Evolutionary conservation across 2,797 vertebrate genomes (phyloP), one percentile per base, ranked within the genome.

Genomic region (Picus viridis): DNA sequence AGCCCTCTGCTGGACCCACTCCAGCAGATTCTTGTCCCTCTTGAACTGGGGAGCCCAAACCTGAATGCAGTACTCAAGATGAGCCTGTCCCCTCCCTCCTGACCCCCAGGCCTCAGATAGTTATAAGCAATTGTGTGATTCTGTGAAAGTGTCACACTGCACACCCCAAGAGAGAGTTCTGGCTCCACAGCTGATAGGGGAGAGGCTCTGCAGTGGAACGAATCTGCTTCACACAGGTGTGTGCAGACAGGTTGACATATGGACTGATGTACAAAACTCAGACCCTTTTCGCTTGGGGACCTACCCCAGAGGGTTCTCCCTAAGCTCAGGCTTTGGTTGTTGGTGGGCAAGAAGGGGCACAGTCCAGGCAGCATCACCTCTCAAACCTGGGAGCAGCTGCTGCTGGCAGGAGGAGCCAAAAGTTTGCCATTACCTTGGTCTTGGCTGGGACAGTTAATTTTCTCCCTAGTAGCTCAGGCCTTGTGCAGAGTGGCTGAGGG

Each of bases 181-280:
- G 43, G 39, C 64, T 49, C 24, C 30, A 22, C 0, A 1, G 20
- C 4, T 11, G 57, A 24, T 5, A 16, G 13, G 5, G 13, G 9
- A 76, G n/a, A 32, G 34, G 12, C 12, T 54, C 30, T 8, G 17
- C 1, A 1, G 19, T 15, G 43, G 34, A n/a, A 34, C 62, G 6
- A 23, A 22, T 10, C 32, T 74, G 32, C 62, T 41, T n/a, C 41
- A 13, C 0, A 1, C 26, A 12, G 0, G 1, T 16, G 18, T 59
- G 26, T 6, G 24, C 59, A n/a, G 27, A 9, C 36, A 27, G 27
- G 16, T 16, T 10, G 5, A 6, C 36, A 8, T 1, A 19, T 23
- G 34, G 32, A 68, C 20, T 16, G 51, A 16, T 1, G 12, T 22
- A 56, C 9, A 19, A 56, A 83, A 64, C 8, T 19, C 67, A 39